A percentile compares a stretch with the other conserved stretches of the same genome.
These are phyloP conservation scores for Agonopterix arenella DNA, from an alignment of 2,888 invertebrate genomes.

Conservation along the genomic window DNA sequence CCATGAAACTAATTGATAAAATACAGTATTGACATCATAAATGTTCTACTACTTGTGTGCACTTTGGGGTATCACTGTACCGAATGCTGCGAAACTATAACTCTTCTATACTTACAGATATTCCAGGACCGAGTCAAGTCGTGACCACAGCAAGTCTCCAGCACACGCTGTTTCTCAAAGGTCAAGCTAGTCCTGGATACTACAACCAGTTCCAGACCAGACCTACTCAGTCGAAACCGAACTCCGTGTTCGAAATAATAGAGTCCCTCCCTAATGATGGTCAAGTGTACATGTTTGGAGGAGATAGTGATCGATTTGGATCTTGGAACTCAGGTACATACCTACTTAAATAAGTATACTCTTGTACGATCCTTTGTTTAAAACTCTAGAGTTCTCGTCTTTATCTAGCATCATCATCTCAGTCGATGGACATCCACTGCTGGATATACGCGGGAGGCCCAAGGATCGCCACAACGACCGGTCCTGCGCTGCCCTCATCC, in stretches of 20 bases:
- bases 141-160: conserved; percentile 69
- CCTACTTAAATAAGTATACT: not conserved
- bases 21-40: no score
- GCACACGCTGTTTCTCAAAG: conserved; percentile 54
- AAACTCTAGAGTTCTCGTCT: no score
- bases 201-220: not conserved
- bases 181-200: not conserved
- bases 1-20: no score
- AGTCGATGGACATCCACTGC: no score
- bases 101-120: conserved; percentile 29
- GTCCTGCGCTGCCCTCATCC: no score
- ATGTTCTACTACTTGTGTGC: no score
- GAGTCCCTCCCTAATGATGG: conserved; percentile 22
- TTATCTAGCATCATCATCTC: no score
- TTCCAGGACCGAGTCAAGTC: conserved; percentile 35
- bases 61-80: no score
- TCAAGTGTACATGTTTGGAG: conserved; percentile 26
- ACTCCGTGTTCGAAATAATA: conserved; percentile 15
- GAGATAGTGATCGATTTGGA: conserved; percentile 10
- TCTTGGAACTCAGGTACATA: conserved; percentile 10
- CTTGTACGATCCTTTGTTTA: no score
- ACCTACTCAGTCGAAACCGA: conserved; percentile 6
- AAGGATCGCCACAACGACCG: no score
- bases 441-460: no score
- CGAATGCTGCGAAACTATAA: no score